phyloP scores from a whole-genome alignment of 1,140 invertebrate species.

The Ruditapes philippinarum region DNA sequence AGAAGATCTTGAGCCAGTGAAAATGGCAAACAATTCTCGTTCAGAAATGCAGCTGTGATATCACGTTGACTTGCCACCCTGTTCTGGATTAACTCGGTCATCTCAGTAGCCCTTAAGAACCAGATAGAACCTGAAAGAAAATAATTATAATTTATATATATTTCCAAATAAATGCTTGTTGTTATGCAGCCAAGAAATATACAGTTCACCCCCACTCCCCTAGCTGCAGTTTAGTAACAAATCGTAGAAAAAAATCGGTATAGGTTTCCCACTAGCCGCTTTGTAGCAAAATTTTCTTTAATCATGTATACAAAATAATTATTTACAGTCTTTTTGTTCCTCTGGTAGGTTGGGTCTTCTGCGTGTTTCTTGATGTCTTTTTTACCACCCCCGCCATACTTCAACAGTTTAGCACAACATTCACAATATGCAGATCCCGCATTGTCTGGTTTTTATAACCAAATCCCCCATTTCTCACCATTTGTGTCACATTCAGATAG shows the following conservation, averaged over 20 bases:
- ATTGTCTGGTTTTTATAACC: conserved; percentile 2
- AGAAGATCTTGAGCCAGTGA: background rate
- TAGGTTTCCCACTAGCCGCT: background rate
- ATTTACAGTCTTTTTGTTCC: too few species aligned
- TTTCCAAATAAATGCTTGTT: background rate
- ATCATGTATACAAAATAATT: too few species aligned
- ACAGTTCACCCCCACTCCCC: too few species aligned
- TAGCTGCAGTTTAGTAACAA: too few species aligned
- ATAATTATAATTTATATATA: background rate
- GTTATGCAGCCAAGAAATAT: too few species aligned
- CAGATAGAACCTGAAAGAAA: background rate
- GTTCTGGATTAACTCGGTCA: background rate
- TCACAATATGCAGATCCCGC: background rate
- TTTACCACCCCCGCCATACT: background rate
- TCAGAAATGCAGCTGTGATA: background rate
- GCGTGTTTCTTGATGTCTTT: background rate
- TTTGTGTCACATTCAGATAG: background rate
- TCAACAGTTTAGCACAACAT: background rate
- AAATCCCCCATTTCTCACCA: background rate
- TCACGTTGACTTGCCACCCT: background rate
- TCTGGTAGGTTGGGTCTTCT: too few species aligned
- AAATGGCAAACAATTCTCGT: background rate
- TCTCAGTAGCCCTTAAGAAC: background rate
- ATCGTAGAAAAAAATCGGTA: background rate
- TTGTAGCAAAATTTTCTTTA: too few species aligned